Base-by-base conservation (phyloP, 2,797 vertebrate species). In the Nannoperca obscura region DNA sequence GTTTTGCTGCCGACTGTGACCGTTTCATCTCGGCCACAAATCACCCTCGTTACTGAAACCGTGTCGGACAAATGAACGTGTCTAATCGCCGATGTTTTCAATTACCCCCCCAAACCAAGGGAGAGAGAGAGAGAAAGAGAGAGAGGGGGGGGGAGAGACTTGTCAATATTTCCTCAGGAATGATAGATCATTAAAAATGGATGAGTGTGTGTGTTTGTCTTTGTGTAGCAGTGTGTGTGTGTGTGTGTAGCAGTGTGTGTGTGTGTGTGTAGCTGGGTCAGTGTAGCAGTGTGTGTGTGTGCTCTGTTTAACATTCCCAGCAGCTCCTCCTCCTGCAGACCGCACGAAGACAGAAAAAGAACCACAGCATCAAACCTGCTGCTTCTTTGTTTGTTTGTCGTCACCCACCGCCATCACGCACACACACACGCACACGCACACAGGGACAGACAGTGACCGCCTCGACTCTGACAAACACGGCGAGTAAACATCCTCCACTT, bases 161-260 rank as follows among this genome's bases (percentile, higher is more conserved):
- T 74, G 81, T 86, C 85, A 86, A 85, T 82, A 81, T 79, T 76
- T 82, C 70, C 54, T 54, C 63, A 63, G 76, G 75, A 82, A 78
- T 61, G 77, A 82, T 74, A 52, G 66, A 70, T 68, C 81, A 74
- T 87, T 86, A 84, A 87, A 83, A 86, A 88, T 82, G 82, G 68
- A 86, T 77, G 86, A 75, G 76, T 9, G 36, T 34, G 53, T 32
- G 52, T 22, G 32, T 32, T 32, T 32, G 32, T 32, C 32, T 32
- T 5, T 32, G 32, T 32, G 6, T 32, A 32, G 32, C 32, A 5
- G 53, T 46, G 52, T 42, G 57, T 42, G 46, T 30, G 69, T 52
- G 57, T 32, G 68, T 55, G 58, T 22, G 19, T 34, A 32, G 30
- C 30, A 32, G 30, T 32, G 30, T n/a, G n/a, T 32, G 30, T 32